Percentiles rank a stretch among this genome's conserved stretches.
phyloP scores from a whole-genome alignment of 2,113 vertebrate genomes.

The Copsychus sechellarum region DNA sequence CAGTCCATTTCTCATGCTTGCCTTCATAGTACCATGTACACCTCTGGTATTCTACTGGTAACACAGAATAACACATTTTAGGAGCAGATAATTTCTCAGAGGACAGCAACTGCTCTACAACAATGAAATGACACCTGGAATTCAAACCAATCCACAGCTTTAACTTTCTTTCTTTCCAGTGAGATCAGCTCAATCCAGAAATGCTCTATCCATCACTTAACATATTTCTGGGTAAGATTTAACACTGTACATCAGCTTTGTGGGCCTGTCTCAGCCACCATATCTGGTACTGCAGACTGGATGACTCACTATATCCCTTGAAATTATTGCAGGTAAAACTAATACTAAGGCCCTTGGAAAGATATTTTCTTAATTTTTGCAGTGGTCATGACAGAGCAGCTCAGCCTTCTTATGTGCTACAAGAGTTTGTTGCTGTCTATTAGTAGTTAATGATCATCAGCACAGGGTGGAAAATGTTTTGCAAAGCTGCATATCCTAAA shows the following conservation, averaged over 20 bases:
- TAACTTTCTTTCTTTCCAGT: not conserved
- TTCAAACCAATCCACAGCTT: not conserved
- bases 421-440: not conserved
- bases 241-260: not conserved
- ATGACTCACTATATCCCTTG: not conserved
- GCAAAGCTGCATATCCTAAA: constrained; percentile 7
- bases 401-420: not conserved
- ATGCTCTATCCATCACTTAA: not conserved
- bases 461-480: not conserved
- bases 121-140: not conserved
- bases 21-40: not conserved
- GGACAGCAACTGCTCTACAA: not conserved
- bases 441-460: not conserved
- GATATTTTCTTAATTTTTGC: not conserved
- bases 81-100: not conserved
- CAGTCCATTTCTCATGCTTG: not conserved
- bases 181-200: not conserved
- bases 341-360: not conserved
- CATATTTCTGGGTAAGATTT: not conserved
- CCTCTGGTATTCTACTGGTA: not conserved
- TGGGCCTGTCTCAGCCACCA: not conserved
- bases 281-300: not conserved
- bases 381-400: not conserved
- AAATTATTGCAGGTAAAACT: not conserved
- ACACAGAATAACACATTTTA: not conserved